Base-by-base conservation (phyloP, 2,797 vertebrate genomes). In the Pipistrellus kuhlii region DNA sequence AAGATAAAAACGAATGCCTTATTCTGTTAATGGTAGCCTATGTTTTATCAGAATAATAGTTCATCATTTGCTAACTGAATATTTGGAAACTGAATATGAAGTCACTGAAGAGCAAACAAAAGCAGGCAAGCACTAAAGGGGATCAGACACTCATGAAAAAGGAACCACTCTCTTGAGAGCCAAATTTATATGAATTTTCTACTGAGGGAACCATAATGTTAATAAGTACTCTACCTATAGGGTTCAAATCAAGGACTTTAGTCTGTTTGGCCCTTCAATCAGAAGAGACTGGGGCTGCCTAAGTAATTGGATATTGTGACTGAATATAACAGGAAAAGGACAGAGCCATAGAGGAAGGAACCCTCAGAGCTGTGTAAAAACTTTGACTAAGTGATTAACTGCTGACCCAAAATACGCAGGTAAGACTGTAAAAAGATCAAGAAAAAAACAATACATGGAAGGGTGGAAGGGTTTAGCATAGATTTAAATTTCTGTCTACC, bases 171-270 rank as follows among this genome's bases (percentile, higher is more conserved):
- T 38, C n/a, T 5, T 18, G 53, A 64, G 2, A 59, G 25, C 6
- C 30, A 20, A 9, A 27, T 27, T 46, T 53, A 59, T 13, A 53
- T 32, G 30, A 5, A n/a, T 66, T 77, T 77, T 83, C 20, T 21
- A 51, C 9, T 25, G 30, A 46, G 32, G 6, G 13, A 51, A 90
- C 2, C 35, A 46, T 17, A 53, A 7, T 8, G 5, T 66, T 20
- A 27, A 1, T 17, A 8, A 21, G 1, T 10, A 8, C 44, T 82
- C 5, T 85, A 1, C 8, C 2, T 10, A 12, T 1, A 17, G 2
- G 5, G 20, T 53, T 85, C 46, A 85, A 64, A 9, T 76, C 41
- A 76, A 14, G 17, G 77, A 11, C 2, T 62, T 2, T 2, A 32
- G 11, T 41, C 38, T 27, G 41, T 35, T 18, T 68, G 57, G 11